Evolutionary conservation across 2,888 invertebrate species (phyloP), one percentile per base, ranked within the genome.

Genomic region (Phortica okadai): DNA sequence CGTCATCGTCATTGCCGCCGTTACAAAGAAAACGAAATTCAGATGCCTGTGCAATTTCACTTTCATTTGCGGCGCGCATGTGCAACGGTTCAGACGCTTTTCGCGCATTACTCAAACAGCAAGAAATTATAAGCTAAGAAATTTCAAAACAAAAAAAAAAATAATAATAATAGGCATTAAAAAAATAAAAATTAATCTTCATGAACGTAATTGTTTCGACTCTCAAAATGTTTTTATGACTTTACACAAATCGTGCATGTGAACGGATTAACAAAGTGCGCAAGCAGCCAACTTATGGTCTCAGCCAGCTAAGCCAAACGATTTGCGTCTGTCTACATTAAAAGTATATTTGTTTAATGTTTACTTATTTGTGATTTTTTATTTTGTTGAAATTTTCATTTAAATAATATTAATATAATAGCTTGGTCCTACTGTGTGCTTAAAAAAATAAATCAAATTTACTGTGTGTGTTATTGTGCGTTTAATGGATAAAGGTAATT

Each of bases 31-130:
- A 89, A 89, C 85, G 87, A 85, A 86, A 87, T 86, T 87, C 82
- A 79, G 79, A 80, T 80, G 83, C 81, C 84, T 82, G 77, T 64
- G 79, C 82, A 86, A 86, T 90, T 90, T 90, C 90, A 90, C 89
- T 90, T 90, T 90, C 89, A 90, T 90, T 90, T 86, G 88, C 85
- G 82, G 82, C 80, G 83, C 82, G 83, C 81, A 88, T 84, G 86
- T 86, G 84, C 84, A 82, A 74, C 84, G 80, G 81, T 79, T 83
- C 83, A 80, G 83, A 82, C 81, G 80, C 76, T 58, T 62, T 42
- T 42, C 73, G 70, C 70, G 58, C 42, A 16, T 0, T 4, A 59
- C 45, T 56, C 4, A 7, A 7, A 11, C 62, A 44, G 42, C 6
- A 44, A 8, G 45, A 42, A 14, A 8, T 64, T 14, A 45, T 16